Percentiles rank a stretch among this genome's conserved stretches.
Conservation (phyloP, 2,113 vertebrate genomes). For the Salminus brasiliensis region DNA sequence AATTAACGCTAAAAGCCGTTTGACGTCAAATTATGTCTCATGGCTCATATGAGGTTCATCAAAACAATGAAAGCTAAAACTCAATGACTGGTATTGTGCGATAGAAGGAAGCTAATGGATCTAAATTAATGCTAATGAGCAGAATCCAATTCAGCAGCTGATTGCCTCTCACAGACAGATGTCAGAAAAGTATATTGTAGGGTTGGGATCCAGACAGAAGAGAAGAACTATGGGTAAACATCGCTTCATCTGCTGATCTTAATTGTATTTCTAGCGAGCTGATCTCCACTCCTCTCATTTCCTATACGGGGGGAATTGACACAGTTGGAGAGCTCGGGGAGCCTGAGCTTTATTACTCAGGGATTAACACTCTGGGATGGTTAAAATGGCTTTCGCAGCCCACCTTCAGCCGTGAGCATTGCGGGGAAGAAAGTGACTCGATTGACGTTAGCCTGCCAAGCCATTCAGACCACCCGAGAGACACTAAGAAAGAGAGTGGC, state of each 20-base stretch:
- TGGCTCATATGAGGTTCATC: slow-evolving; percentile 68
- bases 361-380: slow-evolving; percentile 52
- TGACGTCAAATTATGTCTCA: slow-evolving; percentile 66
- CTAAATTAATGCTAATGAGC: slow-evolving; percentile 71
- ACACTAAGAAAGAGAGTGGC: too few species aligned
- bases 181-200: neutral
- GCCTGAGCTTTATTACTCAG: slow-evolving; percentile 60
- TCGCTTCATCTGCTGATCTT: slow-evolving; percentile 68
- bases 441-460: neutral
- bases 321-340: slow-evolving; percentile 53
- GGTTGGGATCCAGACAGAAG: slow-evolving; percentile 21
- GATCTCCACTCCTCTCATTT: slow-evolving; percentile 62
- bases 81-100: slow-evolving; percentile 65
- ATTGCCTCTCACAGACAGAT: slow-evolving; percentile 58
- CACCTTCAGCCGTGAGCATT: neutral
- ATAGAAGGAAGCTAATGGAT: slow-evolving; percentile 66
- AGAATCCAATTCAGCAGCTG: slow-evolving; percentile 64
- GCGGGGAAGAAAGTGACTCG: neutral
- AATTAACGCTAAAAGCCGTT: slow-evolving; percentile 72
- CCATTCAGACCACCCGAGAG: neutral
- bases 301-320: slow-evolving; percentile 58
- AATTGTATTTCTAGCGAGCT: slow-evolving; percentile 64
- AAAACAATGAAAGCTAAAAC: slow-evolving; percentile 63
- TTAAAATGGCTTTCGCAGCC: slow-evolving; percentile 33
- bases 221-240: slow-evolving; percentile 62